A percentile compares a stretch with the other conserved stretches of the same genome.
These are phyloP conservation scores for Alouatta palliata DNA, from an alignment of 2,113 vertebrate genomes.

Conservation along the genomic window DNA sequence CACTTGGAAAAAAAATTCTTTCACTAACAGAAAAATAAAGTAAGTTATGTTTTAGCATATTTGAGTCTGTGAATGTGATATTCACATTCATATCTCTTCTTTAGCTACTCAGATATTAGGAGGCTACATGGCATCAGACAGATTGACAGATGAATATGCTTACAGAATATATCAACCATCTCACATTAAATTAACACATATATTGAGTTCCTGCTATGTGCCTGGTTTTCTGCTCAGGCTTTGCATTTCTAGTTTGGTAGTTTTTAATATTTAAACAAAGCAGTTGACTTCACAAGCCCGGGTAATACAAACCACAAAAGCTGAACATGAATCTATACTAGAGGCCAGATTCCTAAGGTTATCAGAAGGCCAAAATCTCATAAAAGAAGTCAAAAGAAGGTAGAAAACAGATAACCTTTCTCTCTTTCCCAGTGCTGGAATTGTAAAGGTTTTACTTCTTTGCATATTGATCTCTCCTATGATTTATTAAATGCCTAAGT, in stretches of 20 bases:
- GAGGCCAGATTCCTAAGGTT: background rate
- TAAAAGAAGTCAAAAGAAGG: background rate
- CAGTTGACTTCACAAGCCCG: background rate
- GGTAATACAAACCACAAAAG: background rate
- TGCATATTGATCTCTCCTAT: background rate
- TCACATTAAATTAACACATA: background rate
- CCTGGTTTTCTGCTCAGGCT: background rate
- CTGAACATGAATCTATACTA: background rate
- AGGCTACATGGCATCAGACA: background rate
- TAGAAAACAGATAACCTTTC: background rate
- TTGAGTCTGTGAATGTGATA: background rate
- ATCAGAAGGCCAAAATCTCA: background rate
- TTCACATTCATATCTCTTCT: background rate
- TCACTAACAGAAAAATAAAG: background rate
- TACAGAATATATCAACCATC: background rate
- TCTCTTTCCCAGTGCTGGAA: background rate
- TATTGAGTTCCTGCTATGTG: background rate
- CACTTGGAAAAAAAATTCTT: background rate
- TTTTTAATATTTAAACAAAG: conserved; percentile 27
- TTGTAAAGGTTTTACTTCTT: background rate
- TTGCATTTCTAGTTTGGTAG: background rate
- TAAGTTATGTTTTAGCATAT: background rate
- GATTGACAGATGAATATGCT: background rate
- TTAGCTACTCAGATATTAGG: background rate
- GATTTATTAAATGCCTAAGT: background rate